These are phyloP conservation scores for Leptodactylus fuscus DNA, from an alignment of 2,113 vertebrate species.

Conservation along the genomic window DNA sequence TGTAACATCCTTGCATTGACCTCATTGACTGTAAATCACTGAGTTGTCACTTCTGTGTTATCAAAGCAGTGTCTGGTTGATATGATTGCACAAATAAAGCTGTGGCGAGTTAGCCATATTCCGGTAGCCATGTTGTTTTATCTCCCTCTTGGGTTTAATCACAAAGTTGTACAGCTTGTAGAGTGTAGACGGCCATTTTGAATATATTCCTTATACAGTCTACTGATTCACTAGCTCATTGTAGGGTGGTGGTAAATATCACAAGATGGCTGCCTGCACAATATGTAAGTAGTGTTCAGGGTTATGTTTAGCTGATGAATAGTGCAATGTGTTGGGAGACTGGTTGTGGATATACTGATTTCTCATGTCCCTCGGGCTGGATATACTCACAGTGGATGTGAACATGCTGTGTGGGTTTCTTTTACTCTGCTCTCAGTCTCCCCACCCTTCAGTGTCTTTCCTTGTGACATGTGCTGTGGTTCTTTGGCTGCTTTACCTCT, in stretches of 20 bases:
- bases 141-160: background rate
- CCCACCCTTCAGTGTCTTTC: slow-evolving; percentile 2
- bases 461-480: slow-evolving; percentile 44
- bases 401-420: slow-evolving; percentile 12
- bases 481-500: slow-evolving; percentile 25
- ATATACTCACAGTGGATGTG: slow-evolving; percentile 19
- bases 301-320: background rate
- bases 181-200: background rate
- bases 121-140: slow-evolving; percentile 20
- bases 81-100: background rate
- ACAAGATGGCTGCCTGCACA: background rate
- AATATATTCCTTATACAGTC: background rate
- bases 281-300: background rate
- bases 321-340: background rate
- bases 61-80: background rate
- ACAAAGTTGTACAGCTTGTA: background rate
- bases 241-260: background rate
- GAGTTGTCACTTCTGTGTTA: background rate
- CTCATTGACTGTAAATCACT: no score
- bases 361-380: slow-evolving; percentile 18
- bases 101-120: slow-evolving; percentile 14
- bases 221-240: background rate
- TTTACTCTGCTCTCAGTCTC: background rate
- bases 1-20: background rate
- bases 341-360: background rate